phyloP scores from a whole-genome alignment of 2,113 vertebrate genomes.

The Misgurnus mizolepis region DNA sequence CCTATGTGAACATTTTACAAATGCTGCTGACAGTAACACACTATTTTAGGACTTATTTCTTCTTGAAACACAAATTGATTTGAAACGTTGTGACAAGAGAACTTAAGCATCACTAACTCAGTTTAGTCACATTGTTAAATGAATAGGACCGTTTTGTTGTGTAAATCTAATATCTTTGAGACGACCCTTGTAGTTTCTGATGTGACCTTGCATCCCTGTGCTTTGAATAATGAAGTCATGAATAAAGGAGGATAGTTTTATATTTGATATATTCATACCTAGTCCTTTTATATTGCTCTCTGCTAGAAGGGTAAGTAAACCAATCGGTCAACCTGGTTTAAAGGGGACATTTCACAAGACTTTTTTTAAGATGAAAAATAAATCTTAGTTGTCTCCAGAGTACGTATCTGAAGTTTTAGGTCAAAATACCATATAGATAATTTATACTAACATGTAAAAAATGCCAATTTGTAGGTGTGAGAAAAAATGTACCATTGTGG shows the following conservation, averaged over 20 bases:
- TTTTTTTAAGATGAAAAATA: no score
- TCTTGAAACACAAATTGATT: neutral
- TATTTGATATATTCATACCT: no score
- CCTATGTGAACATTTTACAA: neutral
- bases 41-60: neutral
- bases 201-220: conserved; percentile 10
- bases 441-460: no score
- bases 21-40: conserved; percentile 7
- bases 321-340: neutral
- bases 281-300: neutral
- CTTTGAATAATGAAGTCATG: neutral
- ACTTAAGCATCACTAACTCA: no score
- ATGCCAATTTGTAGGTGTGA: no score
- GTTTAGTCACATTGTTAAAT: no score
- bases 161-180: neutral
- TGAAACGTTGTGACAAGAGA: neutral
- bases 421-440: no score
- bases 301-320: neutral
- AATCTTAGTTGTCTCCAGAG: no score
- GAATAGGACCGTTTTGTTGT: no score
- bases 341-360: no score
- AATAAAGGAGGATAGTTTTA: neutral
- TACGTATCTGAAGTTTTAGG: no score
- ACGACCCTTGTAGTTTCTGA: neutral
- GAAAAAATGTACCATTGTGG: no score